Percentiles rank a stretch among this genome's conserved stretches.
Evolutionary conservation across 2,797 vertebrate species (phyloP).

Genomic region (Crenuchus spilurus): DNA sequence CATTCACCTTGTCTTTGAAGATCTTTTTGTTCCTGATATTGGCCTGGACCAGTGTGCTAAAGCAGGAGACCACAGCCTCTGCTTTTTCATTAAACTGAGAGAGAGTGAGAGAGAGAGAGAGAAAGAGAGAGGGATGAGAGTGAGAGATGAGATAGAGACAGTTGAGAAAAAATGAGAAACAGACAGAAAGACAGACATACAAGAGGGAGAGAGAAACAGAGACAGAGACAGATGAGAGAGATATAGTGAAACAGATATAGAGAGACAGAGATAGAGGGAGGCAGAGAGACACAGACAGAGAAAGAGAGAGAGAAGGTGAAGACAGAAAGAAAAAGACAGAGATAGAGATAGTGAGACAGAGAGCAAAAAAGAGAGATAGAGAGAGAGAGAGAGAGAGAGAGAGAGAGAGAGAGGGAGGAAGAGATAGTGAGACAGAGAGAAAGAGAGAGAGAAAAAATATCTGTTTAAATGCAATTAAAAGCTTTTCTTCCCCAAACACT

Average conservation of each 20-base stretch:
- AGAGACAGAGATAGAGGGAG: slow-evolving; percentile 10
- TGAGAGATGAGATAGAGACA: no score
- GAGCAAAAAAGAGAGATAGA: not conserved
- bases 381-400: not conserved
- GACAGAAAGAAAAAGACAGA: slow-evolving; percentile 6
- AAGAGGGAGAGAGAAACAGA: not conserved
- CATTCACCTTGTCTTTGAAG: slow-evolving; percentile 92
- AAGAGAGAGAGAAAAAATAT: not conserved
- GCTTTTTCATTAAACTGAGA: slow-evolving; percentile 94
- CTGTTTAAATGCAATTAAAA: slow-evolving; percentile 1
- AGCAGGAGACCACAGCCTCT: slow-evolving; percentile 91
- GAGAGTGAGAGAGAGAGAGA: not conserved
- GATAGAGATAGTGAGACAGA: slow-evolving; percentile 76
- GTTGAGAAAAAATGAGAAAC: no score
- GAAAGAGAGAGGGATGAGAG: slow-evolving; percentile 8
- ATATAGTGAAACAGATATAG: no score
- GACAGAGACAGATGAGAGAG: no score
- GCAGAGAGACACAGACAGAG: not conserved
- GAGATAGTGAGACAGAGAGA: not conserved
- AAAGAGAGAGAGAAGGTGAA: not conserved
- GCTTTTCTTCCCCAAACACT: not conserved
- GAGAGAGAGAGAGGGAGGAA: slow-evolving; percentile 3
- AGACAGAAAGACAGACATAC: not conserved
- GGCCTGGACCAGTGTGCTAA: slow-evolving; percentile 95
- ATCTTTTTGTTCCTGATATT: slow-evolving; percentile 97